Conservation (phyloP, 2,797 vertebrate species). For the Muscicapa comitata region DNA sequence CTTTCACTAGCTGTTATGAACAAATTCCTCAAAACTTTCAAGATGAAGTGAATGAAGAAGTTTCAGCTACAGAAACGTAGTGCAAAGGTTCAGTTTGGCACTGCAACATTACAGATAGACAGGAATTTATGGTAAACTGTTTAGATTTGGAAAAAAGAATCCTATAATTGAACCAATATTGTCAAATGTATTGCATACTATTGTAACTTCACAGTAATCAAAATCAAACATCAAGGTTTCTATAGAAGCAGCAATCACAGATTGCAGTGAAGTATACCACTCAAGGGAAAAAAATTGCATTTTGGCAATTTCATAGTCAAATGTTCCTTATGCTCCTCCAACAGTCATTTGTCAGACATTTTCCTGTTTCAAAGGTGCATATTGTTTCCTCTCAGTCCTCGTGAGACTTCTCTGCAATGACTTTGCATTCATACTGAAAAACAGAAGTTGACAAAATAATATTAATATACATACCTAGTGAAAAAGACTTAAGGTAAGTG, state of each 20-base stretch:
- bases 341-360: constrained; percentile 34
- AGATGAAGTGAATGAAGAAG: constrained; percentile 50
- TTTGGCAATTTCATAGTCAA: constrained; percentile 74
- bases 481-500: neutral
- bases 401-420: constrained; percentile 88
- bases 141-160: constrained; percentile 66
- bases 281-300: constrained; percentile 64
- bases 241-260: constrained; percentile 82
- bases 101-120: constrained; percentile 58
- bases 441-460: constrained; percentile 9
- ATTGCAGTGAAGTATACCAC: constrained; percentile 79
- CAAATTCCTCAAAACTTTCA: constrained; percentile 47
- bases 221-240: constrained; percentile 69
- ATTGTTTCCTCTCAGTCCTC: constrained; percentile 81
- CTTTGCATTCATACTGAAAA: constrained; percentile 91
- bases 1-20: constrained; percentile 43
- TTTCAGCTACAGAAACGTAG: constrained; percentile 57
- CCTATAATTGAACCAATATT: constrained; percentile 59
- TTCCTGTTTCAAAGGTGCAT: constrained; percentile 60
- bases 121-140: constrained; percentile 48
- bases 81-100: constrained; percentile 73
- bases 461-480: neutral
- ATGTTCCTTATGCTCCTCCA: constrained; percentile 57
- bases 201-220: constrained; percentile 71
- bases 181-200: constrained; percentile 68